phyloP scores from a whole-genome alignment of 2,888 invertebrate species.

The Cryptocephalus moraei region DNA sequence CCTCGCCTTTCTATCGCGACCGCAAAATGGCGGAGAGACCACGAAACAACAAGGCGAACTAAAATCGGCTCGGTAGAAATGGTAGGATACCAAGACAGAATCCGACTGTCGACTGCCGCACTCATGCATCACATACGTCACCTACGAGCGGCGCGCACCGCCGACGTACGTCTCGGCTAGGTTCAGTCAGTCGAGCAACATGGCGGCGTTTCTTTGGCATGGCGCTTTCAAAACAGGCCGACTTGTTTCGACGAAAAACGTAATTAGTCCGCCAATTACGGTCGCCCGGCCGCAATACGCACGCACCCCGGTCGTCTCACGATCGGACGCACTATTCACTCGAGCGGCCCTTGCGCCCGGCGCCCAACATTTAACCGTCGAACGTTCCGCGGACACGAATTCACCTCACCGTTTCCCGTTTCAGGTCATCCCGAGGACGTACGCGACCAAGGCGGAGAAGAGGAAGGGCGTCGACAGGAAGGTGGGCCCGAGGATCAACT shows the following conservation, averaged over 20 bases:
- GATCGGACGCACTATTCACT: no score
- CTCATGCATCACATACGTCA: conserved; percentile 23
- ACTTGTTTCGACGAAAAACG: conserved; percentile 32
- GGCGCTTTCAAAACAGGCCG: conserved; percentile 37
- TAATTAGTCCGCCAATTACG: conserved; percentile 28
- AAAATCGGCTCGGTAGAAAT: conserved; percentile 45
- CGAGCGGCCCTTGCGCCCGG: no score
- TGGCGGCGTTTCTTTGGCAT: conserved; percentile 53
- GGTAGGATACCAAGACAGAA: conserved; percentile 23
- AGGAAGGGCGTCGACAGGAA: conserved; percentile 37
- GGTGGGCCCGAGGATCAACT: conserved; percentile 38
- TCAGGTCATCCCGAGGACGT: conserved; percentile 27
- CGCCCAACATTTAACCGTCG: no score
- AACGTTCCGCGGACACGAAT: no score
- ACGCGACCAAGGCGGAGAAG: conserved; percentile 35
- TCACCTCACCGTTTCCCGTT: conserved; percentile 8
- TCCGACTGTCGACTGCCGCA: conserved; percentile 20
- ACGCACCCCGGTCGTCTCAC: no score
- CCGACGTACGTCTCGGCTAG: conserved; percentile 19
- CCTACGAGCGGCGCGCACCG: conserved; percentile 4
- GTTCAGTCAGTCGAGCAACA: conserved; percentile 34
- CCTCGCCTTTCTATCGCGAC: conserved; percentile 85
- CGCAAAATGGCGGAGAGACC: conserved; percentile 87
- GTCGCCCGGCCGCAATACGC: no score
- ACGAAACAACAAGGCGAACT: conserved; percentile 64